A percentile compares a stretch with the other conserved stretches of the same genome.
phyloP scores from a whole-genome alignment of 2,113 vertebrate species.

The Cryptomyrus ogoouensis region DNA sequence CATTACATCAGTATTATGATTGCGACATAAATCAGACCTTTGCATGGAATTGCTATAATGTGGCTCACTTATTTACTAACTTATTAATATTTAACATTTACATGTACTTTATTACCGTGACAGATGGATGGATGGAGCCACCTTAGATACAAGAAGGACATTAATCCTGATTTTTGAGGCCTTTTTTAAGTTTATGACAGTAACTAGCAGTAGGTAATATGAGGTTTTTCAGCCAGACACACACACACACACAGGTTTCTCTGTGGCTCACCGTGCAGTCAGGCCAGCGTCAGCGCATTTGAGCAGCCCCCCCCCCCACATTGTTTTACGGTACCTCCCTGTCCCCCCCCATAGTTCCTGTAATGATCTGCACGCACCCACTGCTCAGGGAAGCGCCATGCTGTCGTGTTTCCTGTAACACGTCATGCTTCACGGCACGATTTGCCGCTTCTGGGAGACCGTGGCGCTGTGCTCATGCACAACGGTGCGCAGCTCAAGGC shows the following conservation, averaged over 20 bases:
- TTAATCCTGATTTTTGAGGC: background rate
- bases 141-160: constrained; percentile 59
- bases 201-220: constrained; percentile 29
- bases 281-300: constrained; percentile 3
- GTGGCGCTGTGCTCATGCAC: background rate
- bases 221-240: background rate
- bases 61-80: background rate
- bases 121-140: constrained; percentile 57
- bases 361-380: background rate
- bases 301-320: too few species aligned
- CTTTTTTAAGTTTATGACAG: constrained; percentile 51
- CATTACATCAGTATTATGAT: background rate
- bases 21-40: background rate
- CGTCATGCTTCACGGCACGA: background rate
- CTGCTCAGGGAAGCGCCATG: background rate
- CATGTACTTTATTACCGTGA: background rate
- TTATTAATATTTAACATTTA: background rate
- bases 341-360: background rate
- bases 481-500: background rate
- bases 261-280: background rate
- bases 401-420: constrained; percentile 26
- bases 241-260: background rate
- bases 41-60: background rate
- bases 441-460: background rate
- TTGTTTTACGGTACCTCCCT: background rate